Evolutionary conservation across 2,797 vertebrate genomes (phyloP).

Genomic region (Petrocephalus sullivani): DNA sequence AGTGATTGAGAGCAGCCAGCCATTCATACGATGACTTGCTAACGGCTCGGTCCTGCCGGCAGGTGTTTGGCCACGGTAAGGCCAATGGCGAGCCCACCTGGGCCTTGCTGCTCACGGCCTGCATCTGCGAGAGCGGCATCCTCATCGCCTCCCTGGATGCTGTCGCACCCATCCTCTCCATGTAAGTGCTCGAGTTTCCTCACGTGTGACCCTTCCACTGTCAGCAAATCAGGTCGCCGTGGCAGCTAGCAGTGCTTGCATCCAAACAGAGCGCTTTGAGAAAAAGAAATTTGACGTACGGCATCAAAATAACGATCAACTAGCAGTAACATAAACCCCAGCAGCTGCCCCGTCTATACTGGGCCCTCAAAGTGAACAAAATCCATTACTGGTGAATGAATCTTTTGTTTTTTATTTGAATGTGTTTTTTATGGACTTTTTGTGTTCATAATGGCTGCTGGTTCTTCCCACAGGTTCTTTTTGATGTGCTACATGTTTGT

Average conservation of each 20-base stretch:
- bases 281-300: background rate
- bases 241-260: background rate
- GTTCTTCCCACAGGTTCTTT: conserved; percentile 77
- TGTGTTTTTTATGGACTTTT: background rate
- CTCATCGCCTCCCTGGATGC: conserved; percentile 93
- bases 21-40: background rate
- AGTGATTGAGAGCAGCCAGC: background rate
- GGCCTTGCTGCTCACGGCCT: conserved; percentile 89
- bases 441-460: background rate
- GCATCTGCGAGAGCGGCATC: conserved; percentile 94
- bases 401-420: background rate
- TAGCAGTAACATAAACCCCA: background rate
- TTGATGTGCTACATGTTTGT: conserved; percentile 99
- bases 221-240: background rate
- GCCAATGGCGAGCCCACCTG: conserved; percentile 94
- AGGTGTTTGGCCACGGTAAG: conserved; percentile 95
- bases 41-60: conserved; percentile 25
- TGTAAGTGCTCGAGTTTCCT: conserved; percentile 63
- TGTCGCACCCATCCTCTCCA: conserved; percentile 95
- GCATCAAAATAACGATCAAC: background rate
- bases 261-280: background rate
- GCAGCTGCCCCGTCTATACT: background rate
- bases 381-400: background rate
- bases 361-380: background rate
- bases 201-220: background rate